Evolutionary conservation across 2,888 invertebrate species (phyloP).

Genomic region (Polyommatus iphigenia): DNA sequence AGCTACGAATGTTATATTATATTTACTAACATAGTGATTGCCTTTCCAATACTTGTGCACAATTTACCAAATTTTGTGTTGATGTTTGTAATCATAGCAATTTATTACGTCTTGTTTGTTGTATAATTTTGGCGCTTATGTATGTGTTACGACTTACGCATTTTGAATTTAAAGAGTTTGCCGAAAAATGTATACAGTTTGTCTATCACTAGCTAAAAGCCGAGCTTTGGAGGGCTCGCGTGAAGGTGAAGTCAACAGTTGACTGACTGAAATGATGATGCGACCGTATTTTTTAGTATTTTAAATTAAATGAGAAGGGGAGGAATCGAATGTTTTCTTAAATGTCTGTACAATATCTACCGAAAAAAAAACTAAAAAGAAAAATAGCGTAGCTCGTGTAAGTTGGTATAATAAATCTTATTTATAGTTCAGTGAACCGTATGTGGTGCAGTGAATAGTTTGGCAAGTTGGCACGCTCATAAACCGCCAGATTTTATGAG

Average conservation of each 20-base stretch:
- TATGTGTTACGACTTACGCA: too few relatives aligned
- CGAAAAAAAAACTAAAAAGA: neutral
- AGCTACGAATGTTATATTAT: conserved; percentile 18
- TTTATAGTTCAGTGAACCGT: conserved; percentile 21
- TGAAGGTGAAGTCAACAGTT: too few relatives aligned
- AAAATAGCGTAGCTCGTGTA: neutral
- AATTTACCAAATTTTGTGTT: neutral
- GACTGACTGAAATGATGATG: too few relatives aligned
- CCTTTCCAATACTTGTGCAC: neutral
- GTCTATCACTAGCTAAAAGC: too few relatives aligned
- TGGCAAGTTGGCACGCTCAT: conserved; percentile 13
- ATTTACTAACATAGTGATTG: neutral
- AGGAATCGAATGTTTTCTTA: too few relatives aligned
- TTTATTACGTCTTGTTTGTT: neutral
- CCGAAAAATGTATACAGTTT: too few relatives aligned
- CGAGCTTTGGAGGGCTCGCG: too few relatives aligned
- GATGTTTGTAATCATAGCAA: too few relatives aligned
- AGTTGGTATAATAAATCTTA: neutral
- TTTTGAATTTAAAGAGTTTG: too few relatives aligned
- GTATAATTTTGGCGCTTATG: neutral
- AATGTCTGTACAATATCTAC: neutral
- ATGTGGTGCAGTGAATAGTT: conserved; percentile 17
- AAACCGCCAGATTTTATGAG: conserved; percentile 10
- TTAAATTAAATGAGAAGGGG: too few relatives aligned
- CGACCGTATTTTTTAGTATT: too few relatives aligned